Base-by-base conservation (phyloP, 2,888 invertebrate genomes). In the Habroteleia sp. region DNA sequence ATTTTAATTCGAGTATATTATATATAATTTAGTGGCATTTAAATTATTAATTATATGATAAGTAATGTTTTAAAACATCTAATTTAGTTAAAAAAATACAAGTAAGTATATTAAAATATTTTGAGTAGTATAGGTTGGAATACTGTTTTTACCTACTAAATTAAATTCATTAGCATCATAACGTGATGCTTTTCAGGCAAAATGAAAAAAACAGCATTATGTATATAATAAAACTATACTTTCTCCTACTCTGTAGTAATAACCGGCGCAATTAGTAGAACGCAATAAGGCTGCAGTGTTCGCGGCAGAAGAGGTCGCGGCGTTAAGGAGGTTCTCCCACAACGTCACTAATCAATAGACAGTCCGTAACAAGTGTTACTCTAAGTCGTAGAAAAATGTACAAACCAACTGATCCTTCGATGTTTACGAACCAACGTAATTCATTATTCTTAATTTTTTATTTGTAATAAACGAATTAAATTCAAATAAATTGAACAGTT, bases 221-320 rank as follows among this genome's bases (percentile, higher is more conserved):
- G 52, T 39, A 23, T 48, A 50, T 41, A 50, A 63, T 41, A 50
- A 48, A 50, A 39, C 39, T 10, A 39, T 31, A 13, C 23, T 17
- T 29, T 8, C 37, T 54, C 27, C 46, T 16, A 17, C 20, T 41
- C 5, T 8, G 23, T 27, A 33, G 25, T 35, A 54, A 65, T 29
- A 65, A 62, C 56, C 52, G 23, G 42, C 71, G 46, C 62, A 52
- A 52, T 71, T 71, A 58, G 54, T 37, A 27, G 29, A 58, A 69
- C 69, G 69, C 58, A 56, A 52, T 71, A 62, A 52, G 46, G 62
- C 62, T 14, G 62, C 62, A 71, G 54, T 71, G 46, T 62, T 62
- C 62, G 23, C 41, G 29, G 60, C 41, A 35, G 44, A 60, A 69
- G 69, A 60, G 60, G 69, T 71, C 60, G 69, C 41, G 33, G 27